Conservation (phyloP, 1,140 invertebrate species). For the Drosophila arizonae region DNA sequence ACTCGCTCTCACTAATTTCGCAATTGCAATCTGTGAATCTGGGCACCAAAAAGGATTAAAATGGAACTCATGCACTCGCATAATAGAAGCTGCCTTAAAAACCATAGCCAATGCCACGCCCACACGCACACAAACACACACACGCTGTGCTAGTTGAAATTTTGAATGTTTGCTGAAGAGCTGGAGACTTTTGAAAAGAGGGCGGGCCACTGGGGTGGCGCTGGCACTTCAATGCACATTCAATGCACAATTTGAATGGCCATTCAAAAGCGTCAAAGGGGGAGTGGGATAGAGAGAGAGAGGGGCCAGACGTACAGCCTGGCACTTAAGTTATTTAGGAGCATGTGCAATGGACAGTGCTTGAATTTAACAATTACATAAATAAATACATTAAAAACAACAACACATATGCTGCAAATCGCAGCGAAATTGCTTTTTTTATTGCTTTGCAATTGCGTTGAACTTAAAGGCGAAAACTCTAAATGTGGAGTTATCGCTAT, state of each 20-base stretch:
- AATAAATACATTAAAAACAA: conserved; percentile 29
- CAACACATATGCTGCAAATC: background rate
- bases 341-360: conserved; percentile 16
- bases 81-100: conserved; percentile 53
- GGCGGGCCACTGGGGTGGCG: background rate
- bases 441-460: background rate
- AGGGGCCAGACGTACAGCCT: background rate
- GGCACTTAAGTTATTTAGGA: conserved; percentile 5
- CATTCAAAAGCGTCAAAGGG: conserved; percentile 15
- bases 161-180: conserved; percentile 18
- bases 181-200: background rate
- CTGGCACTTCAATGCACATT: conserved; percentile 36
- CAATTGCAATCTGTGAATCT: conserved; percentile 71
- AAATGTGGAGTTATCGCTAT: too few species aligned
- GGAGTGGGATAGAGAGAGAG: background rate
- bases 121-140: background rate
- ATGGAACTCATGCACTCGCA: conserved; percentile 61
- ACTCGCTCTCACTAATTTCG: conserved; percentile 53
- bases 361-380: conserved; percentile 34
- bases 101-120: background rate
- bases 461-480: too few species aligned
- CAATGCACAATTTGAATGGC: conserved; percentile 49
- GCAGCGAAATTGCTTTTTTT: background rate
- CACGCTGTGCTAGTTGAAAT: background rate
- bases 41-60: conserved; percentile 72